Evolutionary conservation across 2,888 invertebrate genomes (phyloP), one percentile per base, ranked within the genome.

Genomic region (Temnothorax ravouxi): DNA sequence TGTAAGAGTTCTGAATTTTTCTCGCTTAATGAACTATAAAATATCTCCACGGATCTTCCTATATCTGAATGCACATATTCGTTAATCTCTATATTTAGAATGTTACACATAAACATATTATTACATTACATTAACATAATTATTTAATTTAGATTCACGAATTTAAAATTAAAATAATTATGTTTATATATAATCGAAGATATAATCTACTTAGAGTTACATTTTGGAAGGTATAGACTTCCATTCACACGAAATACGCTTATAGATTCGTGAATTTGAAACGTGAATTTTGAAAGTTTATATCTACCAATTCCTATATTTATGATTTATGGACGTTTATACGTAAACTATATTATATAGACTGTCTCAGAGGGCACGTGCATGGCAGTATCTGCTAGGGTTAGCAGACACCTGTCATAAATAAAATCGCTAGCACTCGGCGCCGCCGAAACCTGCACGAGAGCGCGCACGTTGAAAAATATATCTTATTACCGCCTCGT

Each of bases 401-500:
- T 47, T 59, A 72, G 25, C 29, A 47, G 79, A 47, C 72, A 44
- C 44, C 71, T 34, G 56, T 79, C 71, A 59, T 80, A 80, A 80
- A 80, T 80, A 80, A 80, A 80, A 80, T 80, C 72, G 79, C 72
- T 50, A 59, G 72, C 72, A 72, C 56, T 38, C 47, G 47, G 44
- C 79, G 44, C 54, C 79, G 44, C 71, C 79, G 79, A 80, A 80
- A 80, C 47, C 74, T 71, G 72, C 79, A 72, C 79, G 59, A 72
- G 44, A 71, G 77, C 54, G 77, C 54, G 69, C 44, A 25, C 72
- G 72, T 59, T 80, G 79, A 80, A 80, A 80, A 80, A 80, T 80
- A 80, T 80, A 80, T 80, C 79, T 80, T 80, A 80, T 80, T 80
- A 80, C 79, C 79, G 72, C 79, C 59, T 80, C 79, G 79, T 71